A percentile compares a stretch with the other conserved stretches of the same genome.
Evolutionary conservation across 2,888 invertebrate species (phyloP).

Genomic region (Torymus auratus): DNA sequence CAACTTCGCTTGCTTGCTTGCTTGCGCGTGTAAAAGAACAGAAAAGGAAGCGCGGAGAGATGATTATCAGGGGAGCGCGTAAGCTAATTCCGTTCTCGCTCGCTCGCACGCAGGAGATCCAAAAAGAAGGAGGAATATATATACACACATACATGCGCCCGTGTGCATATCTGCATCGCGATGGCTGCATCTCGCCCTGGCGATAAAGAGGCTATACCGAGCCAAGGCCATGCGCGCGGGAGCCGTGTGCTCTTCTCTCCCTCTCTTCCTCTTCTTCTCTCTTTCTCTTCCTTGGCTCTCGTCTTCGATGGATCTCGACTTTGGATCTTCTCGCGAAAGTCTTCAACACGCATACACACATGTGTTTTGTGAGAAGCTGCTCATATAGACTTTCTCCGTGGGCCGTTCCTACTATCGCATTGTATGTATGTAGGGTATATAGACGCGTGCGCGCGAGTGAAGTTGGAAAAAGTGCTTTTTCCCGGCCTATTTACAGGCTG

Average conservation of each 20-base stretch:
- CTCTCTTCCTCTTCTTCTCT: not conserved
- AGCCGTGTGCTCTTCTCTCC: too few relatives aligned
- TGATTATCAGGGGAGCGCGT: conserved; percentile 47
- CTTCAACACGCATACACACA: too few relatives aligned
- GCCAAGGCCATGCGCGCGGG: conserved; percentile 23
- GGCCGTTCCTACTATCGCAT: too few relatives aligned
- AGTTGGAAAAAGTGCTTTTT: too few relatives aligned
- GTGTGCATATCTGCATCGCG: conserved; percentile 37
- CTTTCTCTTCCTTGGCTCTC: not conserved
- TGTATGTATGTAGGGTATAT: too few relatives aligned
- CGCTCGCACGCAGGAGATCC: too few relatives aligned
- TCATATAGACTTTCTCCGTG: too few relatives aligned
- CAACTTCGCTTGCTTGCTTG: not conserved
- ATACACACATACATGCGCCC: not conserved
- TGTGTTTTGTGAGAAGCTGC: too few relatives aligned
- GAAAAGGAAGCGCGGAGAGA: conserved; percentile 20
- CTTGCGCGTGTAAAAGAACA: not conserved
- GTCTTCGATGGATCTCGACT: not conserved
- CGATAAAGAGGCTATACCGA: conserved; percentile 21
- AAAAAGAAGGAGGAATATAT: conserved; percentile 4
- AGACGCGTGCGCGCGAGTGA: too few relatives aligned
- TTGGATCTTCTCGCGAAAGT: too few relatives aligned
- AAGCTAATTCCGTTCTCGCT: conserved; percentile 46
- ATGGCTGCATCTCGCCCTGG: not conserved
- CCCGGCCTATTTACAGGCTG: too few relatives aligned